Conservation (phyloP, 2,113 vertebrate species). For the Hyperopisus bebe region DNA sequence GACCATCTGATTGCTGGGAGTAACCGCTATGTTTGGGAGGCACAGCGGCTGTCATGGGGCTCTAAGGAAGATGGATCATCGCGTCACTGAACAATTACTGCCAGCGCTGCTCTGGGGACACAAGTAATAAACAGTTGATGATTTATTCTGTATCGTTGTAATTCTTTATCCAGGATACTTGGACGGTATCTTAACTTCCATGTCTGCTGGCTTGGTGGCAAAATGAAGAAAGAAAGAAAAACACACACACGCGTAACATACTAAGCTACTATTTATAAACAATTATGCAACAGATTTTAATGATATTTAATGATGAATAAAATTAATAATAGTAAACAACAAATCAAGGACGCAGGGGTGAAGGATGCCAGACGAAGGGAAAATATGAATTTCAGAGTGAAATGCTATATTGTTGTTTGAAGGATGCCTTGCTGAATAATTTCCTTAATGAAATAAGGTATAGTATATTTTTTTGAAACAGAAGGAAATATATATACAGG, state of each 20-base stretch:
- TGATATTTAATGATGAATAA: neutral
- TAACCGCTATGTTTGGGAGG: slow-evolving; percentile 44
- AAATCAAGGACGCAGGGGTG: neutral
- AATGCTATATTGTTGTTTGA: neutral
- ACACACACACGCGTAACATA: neutral
- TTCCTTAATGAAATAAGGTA: neutral
- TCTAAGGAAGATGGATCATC: slow-evolving; percentile 52
- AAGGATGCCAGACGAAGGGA: neutral
- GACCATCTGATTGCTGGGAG: slow-evolving; percentile 24
- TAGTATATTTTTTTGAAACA: neutral
- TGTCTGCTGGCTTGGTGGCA: neutral
- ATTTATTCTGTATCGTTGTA: neutral
- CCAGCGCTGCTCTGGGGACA: neutral
- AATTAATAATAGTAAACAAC: neutral
- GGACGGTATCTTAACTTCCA: neutral
- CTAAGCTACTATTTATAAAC: neutral
- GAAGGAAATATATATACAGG: neutral
- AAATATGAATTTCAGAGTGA: neutral
- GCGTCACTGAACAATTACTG: slow-evolving; percentile 37
- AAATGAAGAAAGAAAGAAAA: neutral
- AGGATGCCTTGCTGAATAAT: neutral
- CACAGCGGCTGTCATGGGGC: slow-evolving; percentile 44
- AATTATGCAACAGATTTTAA: neutral
- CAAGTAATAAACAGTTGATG: neutral
- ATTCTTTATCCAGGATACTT: slow-evolving; percentile 1